phyloP scores from a whole-genome alignment of 2,113 vertebrate genomes.

The Carettochelys insculpta region DNA sequence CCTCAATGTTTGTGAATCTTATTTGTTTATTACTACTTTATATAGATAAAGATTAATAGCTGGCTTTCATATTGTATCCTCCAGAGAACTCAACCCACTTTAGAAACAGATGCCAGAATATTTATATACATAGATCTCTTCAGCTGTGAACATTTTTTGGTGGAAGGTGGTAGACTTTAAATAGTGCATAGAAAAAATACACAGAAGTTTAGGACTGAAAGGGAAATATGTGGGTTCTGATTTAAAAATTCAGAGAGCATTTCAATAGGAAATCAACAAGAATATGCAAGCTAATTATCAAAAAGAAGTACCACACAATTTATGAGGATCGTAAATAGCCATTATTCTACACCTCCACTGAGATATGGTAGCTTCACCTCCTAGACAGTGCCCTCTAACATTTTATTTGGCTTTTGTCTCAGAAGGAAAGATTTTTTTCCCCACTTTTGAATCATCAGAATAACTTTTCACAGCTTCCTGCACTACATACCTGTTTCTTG shows the following conservation, averaged over 20 bases:
- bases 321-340: neutral
- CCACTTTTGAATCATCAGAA: neutral
- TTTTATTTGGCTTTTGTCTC: neutral
- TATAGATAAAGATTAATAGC: neutral
- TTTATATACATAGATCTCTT: neutral
- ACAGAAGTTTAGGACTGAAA: neutral
- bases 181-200: accelerated
- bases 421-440: neutral
- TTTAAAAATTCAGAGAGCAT: neutral
- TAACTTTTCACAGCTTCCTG: conserved; percentile 29
- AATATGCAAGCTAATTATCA: neutral
- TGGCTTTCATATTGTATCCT: neutral
- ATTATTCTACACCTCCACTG: neutral
- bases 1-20: neutral
- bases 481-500: neutral
- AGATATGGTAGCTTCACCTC: neutral
- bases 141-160: neutral
- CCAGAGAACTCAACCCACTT: conserved; percentile 1
- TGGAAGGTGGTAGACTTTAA: neutral
- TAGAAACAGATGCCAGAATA: neutral
- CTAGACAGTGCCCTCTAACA: neutral
- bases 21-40: neutral
- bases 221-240: neutral
- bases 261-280: neutral
- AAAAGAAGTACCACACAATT: neutral